Evolutionary conservation across 2,797 vertebrate genomes (phyloP), one percentile per base, ranked within the genome.

Genomic region (Gouania willdenowi): DNA sequence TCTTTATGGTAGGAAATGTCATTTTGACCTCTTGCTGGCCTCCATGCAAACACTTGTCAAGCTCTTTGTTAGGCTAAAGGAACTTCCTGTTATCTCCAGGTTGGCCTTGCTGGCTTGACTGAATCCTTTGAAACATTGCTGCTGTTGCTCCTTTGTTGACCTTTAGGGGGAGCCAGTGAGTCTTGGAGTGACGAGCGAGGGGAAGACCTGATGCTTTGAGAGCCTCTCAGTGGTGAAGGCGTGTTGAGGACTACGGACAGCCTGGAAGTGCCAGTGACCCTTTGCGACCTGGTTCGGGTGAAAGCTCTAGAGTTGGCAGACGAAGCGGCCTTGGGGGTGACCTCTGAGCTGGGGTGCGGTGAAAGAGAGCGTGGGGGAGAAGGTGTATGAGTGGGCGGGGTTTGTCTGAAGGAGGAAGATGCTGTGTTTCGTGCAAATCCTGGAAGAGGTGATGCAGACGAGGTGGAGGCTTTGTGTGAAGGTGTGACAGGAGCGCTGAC

Each of bases 341-440:
- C 2, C 23, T 57, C 71, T 8, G 23, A 3, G 19, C n/a, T n/a
- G n/a, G n/a, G n/a, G n/a, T n/a, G n/a, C n/a, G 52, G 37, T 18
- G 26, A 25, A 11, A 28, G 45, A 1, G 44, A 40, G 21, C 6
- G 24, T 2, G 29, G 22, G 2, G 8, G 16, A 26, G 31, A 20
- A n/a, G 25, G 39, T 23, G 27, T 35, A 16, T 63, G 36, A 2
- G 86, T 82, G 1, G 81, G 43, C 27, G 66, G 79, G 25, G 83
- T 62, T 26, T 50, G 71, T 56, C 93, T 87, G 18, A 92, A 93
- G 1, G 92, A 92, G 6, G 91, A 95, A 4, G 93, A 89, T 8
- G 94, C 89, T 0, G 94, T 96, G 69, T 63, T 93, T 23, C 90
- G 77, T 0, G 92, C 84, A 3, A 97, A 96, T 41, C 77, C 81